Percentiles rank a stretch among this genome's conserved stretches.
These are phyloP conservation scores for Anodontia alba DNA, from an alignment of 2,888 invertebrate genomes.

Conservation along the genomic window DNA sequence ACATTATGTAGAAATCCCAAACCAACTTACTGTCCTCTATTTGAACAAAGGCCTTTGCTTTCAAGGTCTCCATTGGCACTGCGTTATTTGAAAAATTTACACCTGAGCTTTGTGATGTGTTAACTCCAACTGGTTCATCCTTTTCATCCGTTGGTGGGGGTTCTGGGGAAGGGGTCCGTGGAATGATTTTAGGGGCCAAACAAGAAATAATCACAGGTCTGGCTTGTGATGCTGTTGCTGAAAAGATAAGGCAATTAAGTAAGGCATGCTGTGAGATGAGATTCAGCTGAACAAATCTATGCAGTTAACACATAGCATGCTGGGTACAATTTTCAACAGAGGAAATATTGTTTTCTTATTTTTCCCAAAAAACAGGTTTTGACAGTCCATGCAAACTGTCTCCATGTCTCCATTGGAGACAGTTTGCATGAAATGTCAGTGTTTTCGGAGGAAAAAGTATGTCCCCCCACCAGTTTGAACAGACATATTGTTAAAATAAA, in stretches of 20 bases:
- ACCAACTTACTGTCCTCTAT: conserved; percentile 39
- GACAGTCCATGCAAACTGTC: too few species aligned
- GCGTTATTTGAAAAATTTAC: conserved; percentile 44
- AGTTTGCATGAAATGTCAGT: too few species aligned
- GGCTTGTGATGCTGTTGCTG: conserved; percentile 73
- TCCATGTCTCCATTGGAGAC: too few species aligned
- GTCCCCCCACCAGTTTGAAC: too few species aligned
- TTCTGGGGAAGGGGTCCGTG: conserved; percentile 45
- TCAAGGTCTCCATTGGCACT: conserved; percentile 33
- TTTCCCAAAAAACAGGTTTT: too few species aligned
- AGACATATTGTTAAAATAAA: too few species aligned
- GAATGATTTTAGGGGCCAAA: conserved; percentile 57
- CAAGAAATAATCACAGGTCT: conserved; percentile 69
- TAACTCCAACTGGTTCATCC: conserved; percentile 14
- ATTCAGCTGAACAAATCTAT: too few species aligned
- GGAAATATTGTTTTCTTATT: too few species aligned
- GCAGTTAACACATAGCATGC: too few species aligned
- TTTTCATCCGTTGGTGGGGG: conserved; percentile 34
- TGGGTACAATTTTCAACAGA: too few species aligned
- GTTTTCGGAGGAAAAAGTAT: too few species aligned
- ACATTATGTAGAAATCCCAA: too few species aligned
- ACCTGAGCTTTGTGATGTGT: conserved; percentile 2
- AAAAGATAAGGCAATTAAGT: conserved; percentile 18
- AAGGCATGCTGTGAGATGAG: not conserved
- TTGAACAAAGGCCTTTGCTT: conserved; percentile 4